phyloP scores from a whole-genome alignment of 2,888 invertebrate species.

The Nomada flava region DNA sequence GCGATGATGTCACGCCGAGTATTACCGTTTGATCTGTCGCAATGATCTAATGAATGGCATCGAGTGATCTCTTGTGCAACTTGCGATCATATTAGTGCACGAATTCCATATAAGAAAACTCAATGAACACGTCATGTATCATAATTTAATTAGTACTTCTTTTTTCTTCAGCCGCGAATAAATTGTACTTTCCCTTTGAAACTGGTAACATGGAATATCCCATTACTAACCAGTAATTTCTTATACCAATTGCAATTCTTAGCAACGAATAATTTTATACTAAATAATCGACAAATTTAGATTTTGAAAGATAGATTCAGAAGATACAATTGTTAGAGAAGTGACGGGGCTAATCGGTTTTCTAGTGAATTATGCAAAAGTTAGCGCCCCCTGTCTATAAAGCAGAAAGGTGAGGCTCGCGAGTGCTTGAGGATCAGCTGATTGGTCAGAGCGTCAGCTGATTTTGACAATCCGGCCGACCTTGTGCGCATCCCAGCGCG shows the following conservation, averaged over 20 bases:
- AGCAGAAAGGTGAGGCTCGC: constrained; percentile 20
- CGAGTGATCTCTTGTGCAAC: not conserved
- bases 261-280: too few relatives aligned
- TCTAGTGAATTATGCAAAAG: too few relatives aligned
- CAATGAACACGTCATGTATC: not conserved
- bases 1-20: constrained; percentile 25
- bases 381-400: constrained; percentile 4
- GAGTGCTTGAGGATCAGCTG: constrained; percentile 71
- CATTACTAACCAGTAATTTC: not conserved
- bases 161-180: not conserved
- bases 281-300: too few relatives aligned
- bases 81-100: not conserved
- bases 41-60: constrained; percentile 9
- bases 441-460: constrained; percentile 76
- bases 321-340: too few relatives aligned
- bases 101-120: not conserved
- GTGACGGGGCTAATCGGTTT: too few relatives aligned
- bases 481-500: constrained; percentile 64
- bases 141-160: not conserved
- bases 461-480: constrained; percentile 77
- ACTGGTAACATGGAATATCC: too few relatives aligned
- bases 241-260: too few relatives aligned
- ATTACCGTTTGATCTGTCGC: not conserved
- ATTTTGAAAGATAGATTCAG: too few relatives aligned
- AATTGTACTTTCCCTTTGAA: not conserved